Evolutionary conservation across 1,140 invertebrate genomes (phyloP), one percentile per base, ranked within the genome.

Genomic region (Platyscapa corneri): DNA sequence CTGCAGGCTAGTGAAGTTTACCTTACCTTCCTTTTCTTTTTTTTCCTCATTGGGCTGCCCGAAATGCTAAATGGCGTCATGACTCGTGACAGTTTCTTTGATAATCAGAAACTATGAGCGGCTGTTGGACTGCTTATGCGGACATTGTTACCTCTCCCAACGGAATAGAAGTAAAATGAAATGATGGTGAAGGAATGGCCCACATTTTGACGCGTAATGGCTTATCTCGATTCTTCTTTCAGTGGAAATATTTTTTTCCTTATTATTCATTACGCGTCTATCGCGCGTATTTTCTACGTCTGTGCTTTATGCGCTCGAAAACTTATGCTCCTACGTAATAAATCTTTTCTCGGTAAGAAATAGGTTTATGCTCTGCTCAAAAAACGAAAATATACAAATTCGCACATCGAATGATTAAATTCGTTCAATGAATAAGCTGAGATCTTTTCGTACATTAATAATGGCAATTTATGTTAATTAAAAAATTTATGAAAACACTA

Each of bases 81-180:
- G 30, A 77, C 53, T 82, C 74, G 16, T 39, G 78, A 75, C 67
- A 65, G 42, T 37, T 81, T 42, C 80, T 82, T 86, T 82, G 39
- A 82, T 32, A 27, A 78, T 53, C 14, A 23, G 12, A 30, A 49
- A 34, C n/a, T n/a, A 85, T 12, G 37, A 60, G 42, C 70, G 78
- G 14, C 10, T 80, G 67, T 64, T 32, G 53, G 0, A 56, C 42
- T 67, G n/a, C 14, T 30, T 37, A n/a, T 18, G n/a, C 1, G 49
- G 2, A 60, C 27, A 60, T 60, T 60, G 56, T 60, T 27, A 14
- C 56, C 56, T 60, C 56, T 60, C 23, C 27, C 56, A 46, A 23
- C 18, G 49, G 0, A 76, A 77, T 72, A 53, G 32, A 39, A 64
- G 32, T 39, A 32, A 85, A 16, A 85, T 46, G 42, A 64, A 60